Conservation (phyloP, 2,888 invertebrate species). For the Agriopis leucophaearia region DNA sequence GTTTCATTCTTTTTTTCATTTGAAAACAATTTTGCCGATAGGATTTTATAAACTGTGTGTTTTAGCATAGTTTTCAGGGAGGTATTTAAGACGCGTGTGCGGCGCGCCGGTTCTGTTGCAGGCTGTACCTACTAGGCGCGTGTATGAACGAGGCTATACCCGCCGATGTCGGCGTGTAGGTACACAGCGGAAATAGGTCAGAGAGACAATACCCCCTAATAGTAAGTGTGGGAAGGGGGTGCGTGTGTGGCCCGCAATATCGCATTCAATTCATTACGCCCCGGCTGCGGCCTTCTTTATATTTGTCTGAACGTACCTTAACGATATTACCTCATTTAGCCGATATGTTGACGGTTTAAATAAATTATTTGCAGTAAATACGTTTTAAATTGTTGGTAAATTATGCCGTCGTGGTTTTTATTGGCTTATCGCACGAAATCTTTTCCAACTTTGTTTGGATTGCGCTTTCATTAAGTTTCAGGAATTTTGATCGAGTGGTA, state of each 20-base stretch:
- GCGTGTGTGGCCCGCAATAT: conserved; percentile 58
- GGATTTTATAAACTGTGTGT: not conserved
- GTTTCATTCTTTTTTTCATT: conserved; percentile 1
- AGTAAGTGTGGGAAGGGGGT: conserved; percentile 48
- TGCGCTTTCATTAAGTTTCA: conserved; percentile 38
- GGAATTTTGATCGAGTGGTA: conserved; percentile 39
- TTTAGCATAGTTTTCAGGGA: conserved; percentile 14
- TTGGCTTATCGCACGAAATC: conserved; percentile 43
- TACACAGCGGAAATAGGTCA: conserved; percentile 74
- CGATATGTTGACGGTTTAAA: conserved; percentile 49
- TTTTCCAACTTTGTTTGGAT: conserved; percentile 30
- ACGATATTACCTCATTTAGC: conserved; percentile 55
- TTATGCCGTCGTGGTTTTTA: conserved; percentile 41
- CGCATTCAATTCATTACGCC: conserved; percentile 67
- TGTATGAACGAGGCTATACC: conserved; percentile 11
- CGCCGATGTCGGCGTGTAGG: conserved; percentile 34
- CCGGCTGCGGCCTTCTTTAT: conserved; percentile 59
- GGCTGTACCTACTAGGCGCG: not conserved
- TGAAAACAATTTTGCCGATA: not conserved
- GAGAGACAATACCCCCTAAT: conserved; percentile 72
- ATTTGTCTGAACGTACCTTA: conserved; percentile 51
- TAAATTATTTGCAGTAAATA: conserved; percentile 55
- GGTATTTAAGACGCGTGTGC: conserved; percentile 2
- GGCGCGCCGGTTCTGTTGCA: conserved; percentile 9
- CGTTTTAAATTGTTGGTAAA: conserved; percentile 52